A percentile compares a stretch with the other conserved stretches of the same genome.
Evolutionary conservation across 2,888 invertebrate genomes (phyloP).

Genomic region (Linnaemya tessellans): DNA sequence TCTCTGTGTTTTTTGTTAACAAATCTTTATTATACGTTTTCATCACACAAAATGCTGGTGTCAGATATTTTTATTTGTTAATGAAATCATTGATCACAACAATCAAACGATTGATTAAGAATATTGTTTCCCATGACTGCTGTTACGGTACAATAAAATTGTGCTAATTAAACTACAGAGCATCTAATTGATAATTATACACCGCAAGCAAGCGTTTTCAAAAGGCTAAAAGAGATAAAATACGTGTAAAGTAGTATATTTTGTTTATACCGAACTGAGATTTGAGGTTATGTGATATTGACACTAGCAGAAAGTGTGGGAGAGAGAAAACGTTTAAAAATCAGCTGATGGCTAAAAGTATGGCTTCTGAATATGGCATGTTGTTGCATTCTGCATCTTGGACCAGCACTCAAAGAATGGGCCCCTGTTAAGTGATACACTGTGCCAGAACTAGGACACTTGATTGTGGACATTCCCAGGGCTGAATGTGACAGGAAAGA

Average conservation of each 20-base stretch:
- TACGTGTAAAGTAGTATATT: neutral
- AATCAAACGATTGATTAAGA: constrained; percentile 70
- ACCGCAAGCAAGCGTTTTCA: constrained; percentile 11
- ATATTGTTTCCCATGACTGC: constrained; percentile 56
- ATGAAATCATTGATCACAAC: constrained; percentile 69
- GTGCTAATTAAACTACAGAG: constrained; percentile 71
- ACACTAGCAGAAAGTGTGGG: constrained; percentile 1
- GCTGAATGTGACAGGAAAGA: no score
- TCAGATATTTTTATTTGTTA: constrained; percentile 43
- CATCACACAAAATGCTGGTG: constrained; percentile 15
- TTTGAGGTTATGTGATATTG: neutral
- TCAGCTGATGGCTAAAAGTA: neutral
- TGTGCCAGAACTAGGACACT: no score
- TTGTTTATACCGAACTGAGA: neutral
- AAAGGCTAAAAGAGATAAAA: neutral
- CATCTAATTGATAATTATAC: constrained; percentile 70
- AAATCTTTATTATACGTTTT: constrained; percentile 60
- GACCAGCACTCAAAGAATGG: no score
- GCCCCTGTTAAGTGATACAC: no score
- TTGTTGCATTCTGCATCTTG: no score
- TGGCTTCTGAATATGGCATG: no score
- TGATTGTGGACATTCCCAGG: no score
- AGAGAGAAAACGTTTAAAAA: neutral
- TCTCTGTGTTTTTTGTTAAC: constrained; percentile 27
- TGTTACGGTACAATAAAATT: constrained; percentile 60